A percentile compares a stretch with the other conserved stretches of the same genome.
Conservation (phyloP, 2,113 vertebrate genomes). For the Cephalopterus ornatus region DNA sequence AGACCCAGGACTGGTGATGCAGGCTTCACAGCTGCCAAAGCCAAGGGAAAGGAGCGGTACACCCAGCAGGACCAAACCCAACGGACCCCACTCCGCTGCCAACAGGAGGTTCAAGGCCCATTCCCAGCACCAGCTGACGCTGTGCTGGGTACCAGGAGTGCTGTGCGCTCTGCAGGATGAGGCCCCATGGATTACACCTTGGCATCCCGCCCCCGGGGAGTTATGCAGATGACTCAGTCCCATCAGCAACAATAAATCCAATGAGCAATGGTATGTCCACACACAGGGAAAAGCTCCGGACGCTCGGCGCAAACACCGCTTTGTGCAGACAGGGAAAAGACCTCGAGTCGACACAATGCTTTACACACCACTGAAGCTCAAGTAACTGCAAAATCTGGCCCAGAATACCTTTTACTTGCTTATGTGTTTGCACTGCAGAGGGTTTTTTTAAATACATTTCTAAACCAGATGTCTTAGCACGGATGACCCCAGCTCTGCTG, state of each 20-base stretch:
- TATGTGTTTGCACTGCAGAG: background rate
- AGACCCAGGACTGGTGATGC: background rate
- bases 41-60: background rate
- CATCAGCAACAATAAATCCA: background rate
- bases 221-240: background rate
- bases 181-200: background rate
- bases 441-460: background rate
- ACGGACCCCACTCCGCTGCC: rapidly evolving
- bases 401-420: background rate
- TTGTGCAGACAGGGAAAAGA: background rate
- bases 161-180: background rate
- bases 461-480: background rate
- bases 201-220: background rate
- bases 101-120: background rate
- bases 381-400: background rate
- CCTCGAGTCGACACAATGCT: background rate
- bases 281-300: background rate
- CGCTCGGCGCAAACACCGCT: background rate
- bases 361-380: background rate
- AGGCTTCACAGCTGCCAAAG: background rate
- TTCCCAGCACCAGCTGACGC: rapidly evolving
- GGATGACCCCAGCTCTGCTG: rapidly evolving
- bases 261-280: background rate
- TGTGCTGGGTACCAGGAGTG: background rate
- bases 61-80: background rate